Conservation (phyloP, 2,888 invertebrate genomes). For the Rotaria sp. region DNA sequence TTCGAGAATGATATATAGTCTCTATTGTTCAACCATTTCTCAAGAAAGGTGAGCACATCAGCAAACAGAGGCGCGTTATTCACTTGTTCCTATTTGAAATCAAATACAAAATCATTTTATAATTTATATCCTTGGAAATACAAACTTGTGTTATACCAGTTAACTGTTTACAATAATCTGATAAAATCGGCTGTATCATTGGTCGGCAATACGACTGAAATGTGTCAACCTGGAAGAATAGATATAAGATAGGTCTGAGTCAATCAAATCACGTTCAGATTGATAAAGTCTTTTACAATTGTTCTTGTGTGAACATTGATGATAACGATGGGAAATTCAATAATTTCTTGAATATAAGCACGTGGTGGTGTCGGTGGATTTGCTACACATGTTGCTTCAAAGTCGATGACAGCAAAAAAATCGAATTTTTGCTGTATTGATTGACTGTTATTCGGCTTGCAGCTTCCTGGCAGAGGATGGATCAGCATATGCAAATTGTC, state of each 20-base stretch:
- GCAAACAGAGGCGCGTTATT: conserved; percentile 59
- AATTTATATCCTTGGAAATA: not conserved
- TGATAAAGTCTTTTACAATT: conserved; percentile 47
- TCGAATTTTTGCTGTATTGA: not conserved
- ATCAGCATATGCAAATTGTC: conserved; percentile 57
- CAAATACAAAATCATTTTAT: not conserved
- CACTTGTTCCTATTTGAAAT: conserved; percentile 55
- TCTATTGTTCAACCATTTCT: conserved; percentile 57
- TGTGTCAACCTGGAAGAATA: conserved; percentile 52
- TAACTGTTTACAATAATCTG: conserved; percentile 59
- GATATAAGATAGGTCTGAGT: conserved; percentile 15
- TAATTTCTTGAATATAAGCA: conserved; percentile 60
- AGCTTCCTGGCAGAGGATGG: conserved; percentile 57
- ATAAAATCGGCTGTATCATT: conserved; percentile 56
- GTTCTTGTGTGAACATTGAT: conserved; percentile 51
- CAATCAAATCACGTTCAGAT: not conserved
- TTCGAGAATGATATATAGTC: conserved; percentile 50
- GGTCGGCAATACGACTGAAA: conserved; percentile 60
- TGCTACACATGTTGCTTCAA: conserved; percentile 61
- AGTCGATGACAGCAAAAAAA: conserved; percentile 58
- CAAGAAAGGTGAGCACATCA: conserved; percentile 56
- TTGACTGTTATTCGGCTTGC: conserved; percentile 44
- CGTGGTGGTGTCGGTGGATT: conserved; percentile 48
- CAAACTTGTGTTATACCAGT: conserved; percentile 59
- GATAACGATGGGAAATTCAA: conserved; percentile 62